A percentile compares a stretch with the other conserved stretches of the same genome.
Conservation (phyloP, 1,140 invertebrate genomes). For the Manduca sexta region DNA sequence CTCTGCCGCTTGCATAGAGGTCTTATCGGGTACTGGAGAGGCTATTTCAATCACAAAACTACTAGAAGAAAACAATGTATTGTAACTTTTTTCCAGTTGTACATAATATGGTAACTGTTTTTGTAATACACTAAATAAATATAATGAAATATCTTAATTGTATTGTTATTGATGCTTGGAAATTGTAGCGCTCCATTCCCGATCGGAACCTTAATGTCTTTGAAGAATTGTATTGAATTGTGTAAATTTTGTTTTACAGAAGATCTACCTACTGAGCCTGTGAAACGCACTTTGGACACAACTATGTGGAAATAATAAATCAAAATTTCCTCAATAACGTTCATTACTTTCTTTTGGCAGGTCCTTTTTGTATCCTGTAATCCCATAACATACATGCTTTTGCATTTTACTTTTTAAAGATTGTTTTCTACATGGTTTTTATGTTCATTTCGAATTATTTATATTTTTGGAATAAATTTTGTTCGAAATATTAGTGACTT, state of each 20-base stretch:
- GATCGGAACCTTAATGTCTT: constrained; percentile 69
- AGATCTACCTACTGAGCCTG: constrained; percentile 64
- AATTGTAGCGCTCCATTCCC: constrained; percentile 66
- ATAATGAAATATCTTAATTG: constrained; percentile 69
- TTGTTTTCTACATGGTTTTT: constrained; percentile 70
- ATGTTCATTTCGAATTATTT: constrained; percentile 69
- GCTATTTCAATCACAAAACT: constrained; percentile 84
- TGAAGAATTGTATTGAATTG: constrained; percentile 48
- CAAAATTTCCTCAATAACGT: constrained; percentile 66
- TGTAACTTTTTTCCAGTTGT: constrained; percentile 69
- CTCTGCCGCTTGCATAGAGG: constrained; percentile 76
- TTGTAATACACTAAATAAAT: constrained; percentile 74
- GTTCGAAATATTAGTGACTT: constrained; percentile 52
- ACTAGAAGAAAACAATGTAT: constrained; percentile 77
- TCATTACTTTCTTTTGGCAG: constrained; percentile 66
- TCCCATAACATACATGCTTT: constrained; percentile 44
- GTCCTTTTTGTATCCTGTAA: constrained; percentile 63
- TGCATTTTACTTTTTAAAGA: constrained; percentile 42
- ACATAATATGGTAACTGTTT: constrained; percentile 73
- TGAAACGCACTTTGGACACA: constrained; percentile 69
- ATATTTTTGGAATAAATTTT: constrained; percentile 71
- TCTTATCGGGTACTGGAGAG: constrained; percentile 84
- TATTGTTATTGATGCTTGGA: constrained; percentile 63
- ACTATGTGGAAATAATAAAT: constrained; percentile 73
- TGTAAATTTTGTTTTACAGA: constrained; percentile 70